Percentiles rank a stretch among this genome's conserved stretches.
phyloP scores from a whole-genome alignment of 2,797 vertebrate genomes.

The Fratercula arctica region DNA sequence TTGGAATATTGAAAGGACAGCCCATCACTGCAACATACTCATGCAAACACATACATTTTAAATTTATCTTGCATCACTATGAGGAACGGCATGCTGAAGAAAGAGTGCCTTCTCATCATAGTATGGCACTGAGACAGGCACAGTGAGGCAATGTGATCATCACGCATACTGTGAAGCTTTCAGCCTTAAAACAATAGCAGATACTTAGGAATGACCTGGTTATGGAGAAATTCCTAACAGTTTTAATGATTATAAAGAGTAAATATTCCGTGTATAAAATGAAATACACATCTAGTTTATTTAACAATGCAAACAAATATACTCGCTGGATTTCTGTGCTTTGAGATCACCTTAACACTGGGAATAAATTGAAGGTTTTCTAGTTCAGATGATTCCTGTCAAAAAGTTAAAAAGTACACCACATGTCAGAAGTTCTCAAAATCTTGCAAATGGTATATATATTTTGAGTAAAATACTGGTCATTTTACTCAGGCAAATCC shows the following conservation, averaged over 20 bases:
- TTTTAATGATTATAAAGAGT: neutral
- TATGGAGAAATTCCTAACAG: neutral
- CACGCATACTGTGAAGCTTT: neutral
- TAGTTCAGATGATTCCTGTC: conserved; percentile 84
- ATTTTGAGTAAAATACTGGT: neutral
- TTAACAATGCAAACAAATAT: neutral
- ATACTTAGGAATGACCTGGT: neutral
- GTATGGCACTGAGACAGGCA: neutral
- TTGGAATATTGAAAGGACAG: neutral
- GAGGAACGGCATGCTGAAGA: neutral
- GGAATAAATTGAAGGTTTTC: conserved; percentile 85
- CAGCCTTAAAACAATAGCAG: neutral
- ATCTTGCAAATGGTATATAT: neutral
- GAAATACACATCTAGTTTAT: neutral
- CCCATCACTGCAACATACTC: neutral
- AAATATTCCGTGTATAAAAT: neutral
- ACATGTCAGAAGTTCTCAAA: neutral
- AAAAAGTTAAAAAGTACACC: neutral
- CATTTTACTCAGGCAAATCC: neutral
- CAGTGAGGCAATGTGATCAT: neutral
- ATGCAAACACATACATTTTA: neutral
- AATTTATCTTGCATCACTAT: neutral
- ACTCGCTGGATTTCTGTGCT: conserved; percentile 88
- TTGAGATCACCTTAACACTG: conserved; percentile 84
- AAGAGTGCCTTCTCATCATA: neutral